Evolutionary conservation across 2,113 vertebrate species (phyloP).

Genomic region (Epinephelus moara): DNA sequence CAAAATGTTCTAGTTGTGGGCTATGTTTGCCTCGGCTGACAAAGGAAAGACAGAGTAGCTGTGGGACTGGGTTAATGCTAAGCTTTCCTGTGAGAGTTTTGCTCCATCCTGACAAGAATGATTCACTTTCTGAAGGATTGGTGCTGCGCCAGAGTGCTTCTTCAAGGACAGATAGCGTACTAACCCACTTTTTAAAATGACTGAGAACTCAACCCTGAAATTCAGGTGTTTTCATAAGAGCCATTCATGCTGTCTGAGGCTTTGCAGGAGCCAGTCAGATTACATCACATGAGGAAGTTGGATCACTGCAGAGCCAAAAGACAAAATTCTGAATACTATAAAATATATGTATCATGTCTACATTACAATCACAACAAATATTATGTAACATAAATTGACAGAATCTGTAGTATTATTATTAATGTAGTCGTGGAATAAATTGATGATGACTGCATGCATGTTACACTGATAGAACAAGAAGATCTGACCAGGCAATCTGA

Average conservation of each 20-base stretch:
- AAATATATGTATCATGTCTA: not conserved
- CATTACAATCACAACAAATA: not conserved
- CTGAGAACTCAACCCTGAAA: conserved; percentile 54
- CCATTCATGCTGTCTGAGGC: conserved; percentile 44
- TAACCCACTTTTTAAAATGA: conserved; percentile 69
- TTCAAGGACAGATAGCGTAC: conserved; percentile 78
- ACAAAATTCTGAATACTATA: not conserved
- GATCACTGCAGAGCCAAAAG: not conserved
- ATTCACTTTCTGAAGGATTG: conserved; percentile 75
- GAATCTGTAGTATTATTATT: not conserved
- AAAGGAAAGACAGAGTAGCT: conserved; percentile 64
- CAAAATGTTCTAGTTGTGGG: conserved; percentile 56
- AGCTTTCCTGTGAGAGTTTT: conserved; percentile 68
- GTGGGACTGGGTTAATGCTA: conserved; percentile 60
- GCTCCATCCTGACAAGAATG: conserved; percentile 64
- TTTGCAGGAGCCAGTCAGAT: conserved; percentile 40
- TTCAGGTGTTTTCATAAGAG: conserved; percentile 54
- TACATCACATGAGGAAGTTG: conserved; percentile 18
- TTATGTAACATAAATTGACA: not conserved
- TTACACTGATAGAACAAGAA: not conserved
- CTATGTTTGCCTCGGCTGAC: conserved; percentile 52
- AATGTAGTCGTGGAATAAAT: not conserved
- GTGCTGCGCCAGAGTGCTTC: conserved; percentile 65
- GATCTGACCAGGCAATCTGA: too few relatives aligned
- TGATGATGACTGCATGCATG: not conserved